phyloP scores from a whole-genome alignment of 2,888 invertebrate genomes.

The Trichopria drosophilae region DNA sequence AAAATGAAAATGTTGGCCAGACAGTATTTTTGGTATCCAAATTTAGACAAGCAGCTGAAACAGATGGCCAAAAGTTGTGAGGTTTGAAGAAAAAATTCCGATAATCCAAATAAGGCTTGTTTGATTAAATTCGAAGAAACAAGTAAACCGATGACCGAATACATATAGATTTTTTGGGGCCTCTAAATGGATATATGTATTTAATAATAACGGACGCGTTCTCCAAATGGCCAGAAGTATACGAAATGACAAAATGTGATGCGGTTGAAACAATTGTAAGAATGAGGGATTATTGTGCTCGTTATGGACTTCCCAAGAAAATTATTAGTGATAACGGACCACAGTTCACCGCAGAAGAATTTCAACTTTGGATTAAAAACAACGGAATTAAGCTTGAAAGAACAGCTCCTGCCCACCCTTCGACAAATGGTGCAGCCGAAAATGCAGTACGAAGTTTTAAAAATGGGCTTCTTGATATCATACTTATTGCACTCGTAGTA shows the following conservation, averaged over 20 bases:
- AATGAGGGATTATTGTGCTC: slow-evolving; percentile 21
- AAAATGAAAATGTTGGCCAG: slow-evolving; percentile 39
- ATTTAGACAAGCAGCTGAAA: slow-evolving; percentile 33
- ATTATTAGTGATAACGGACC: slow-evolving; percentile 34
- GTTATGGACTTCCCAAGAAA: slow-evolving; percentile 25
- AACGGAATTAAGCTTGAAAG: slow-evolving; percentile 23
- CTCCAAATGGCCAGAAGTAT: slow-evolving; percentile 34
- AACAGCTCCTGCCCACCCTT: slow-evolving; percentile 27
- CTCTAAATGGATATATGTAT: slow-evolving; percentile 25
- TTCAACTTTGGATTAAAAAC: slow-evolving; percentile 10
- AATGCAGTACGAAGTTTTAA: slow-evolving; percentile 32
- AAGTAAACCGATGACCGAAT: slow-evolving; percentile 23
- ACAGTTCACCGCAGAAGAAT: slow-evolving; percentile 22
- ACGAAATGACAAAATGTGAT: slow-evolving; percentile 23
- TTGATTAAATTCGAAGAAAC: slow-evolving; percentile 27
- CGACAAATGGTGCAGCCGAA: slow-evolving; percentile 28
- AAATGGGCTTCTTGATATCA: too few species aligned
- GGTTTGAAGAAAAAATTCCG: slow-evolving; percentile 20
- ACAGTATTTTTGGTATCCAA: slow-evolving; percentile 37
- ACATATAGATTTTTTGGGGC: slow-evolving; percentile 32
- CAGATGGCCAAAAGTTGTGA: slow-evolving; percentile 16
- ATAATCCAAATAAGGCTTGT: slow-evolving; percentile 21
- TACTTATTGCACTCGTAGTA: too few species aligned
- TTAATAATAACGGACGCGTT: slow-evolving; percentile 32
- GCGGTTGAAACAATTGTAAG: slow-evolving; percentile 14